These are phyloP conservation scores for Bombus huntii DNA, from an alignment of 1,140 invertebrate species.

Conservation along the genomic window DNA sequence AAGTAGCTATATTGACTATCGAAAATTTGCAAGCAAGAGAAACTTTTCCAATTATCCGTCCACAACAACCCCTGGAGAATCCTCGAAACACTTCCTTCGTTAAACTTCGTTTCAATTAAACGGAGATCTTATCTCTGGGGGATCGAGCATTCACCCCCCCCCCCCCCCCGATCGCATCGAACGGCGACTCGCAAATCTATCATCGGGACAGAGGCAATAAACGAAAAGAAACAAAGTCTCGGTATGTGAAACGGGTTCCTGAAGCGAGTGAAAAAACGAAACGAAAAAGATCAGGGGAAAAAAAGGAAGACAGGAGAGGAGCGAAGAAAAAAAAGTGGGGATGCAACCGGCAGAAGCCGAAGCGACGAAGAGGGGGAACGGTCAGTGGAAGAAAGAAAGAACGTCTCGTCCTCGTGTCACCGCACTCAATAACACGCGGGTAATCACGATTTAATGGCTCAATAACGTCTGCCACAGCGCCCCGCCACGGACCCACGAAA, in stretches of 20 bases:
- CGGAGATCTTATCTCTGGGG: neutral
- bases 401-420: conserved; percentile 71
- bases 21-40: neutral
- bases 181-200: neutral
- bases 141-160: neutral
- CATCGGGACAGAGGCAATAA: conserved; percentile 8
- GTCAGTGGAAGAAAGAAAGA: conserved; percentile 54
- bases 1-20: too few relatives aligned
- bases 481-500: conserved; percentile 70
- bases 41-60: neutral
- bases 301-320: neutral
- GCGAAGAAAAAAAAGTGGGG: neutral
- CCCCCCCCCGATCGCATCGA: neutral
- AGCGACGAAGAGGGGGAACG: neutral
- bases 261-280: conserved; percentile 16
- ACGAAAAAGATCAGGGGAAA: neutral
- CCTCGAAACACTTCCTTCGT: neutral
- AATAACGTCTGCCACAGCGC: conserved; percentile 76
- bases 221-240: neutral
- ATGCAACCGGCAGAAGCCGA: neutral
- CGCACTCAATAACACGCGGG: conserved; percentile 75
- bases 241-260: neutral
- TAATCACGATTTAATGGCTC: conserved; percentile 81
- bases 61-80: neutral
- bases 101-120: neutral